Evolutionary conservation across 2,797 vertebrate species (phyloP).

Genomic region (Hozukius guyotensis): DNA sequence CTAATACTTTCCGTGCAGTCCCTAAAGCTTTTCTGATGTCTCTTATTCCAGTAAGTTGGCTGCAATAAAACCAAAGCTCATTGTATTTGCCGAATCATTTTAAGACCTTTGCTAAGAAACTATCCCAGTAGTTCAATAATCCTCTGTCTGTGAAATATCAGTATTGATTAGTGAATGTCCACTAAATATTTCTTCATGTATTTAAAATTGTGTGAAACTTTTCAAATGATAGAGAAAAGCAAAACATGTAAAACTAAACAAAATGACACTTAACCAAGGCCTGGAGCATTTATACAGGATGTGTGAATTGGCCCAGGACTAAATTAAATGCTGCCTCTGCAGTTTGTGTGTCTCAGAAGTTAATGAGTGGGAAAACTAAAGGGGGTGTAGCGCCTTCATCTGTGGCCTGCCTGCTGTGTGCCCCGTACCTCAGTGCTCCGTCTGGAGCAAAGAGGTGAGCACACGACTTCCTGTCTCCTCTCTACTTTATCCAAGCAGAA

Average conservation of each 20-base stretch:
- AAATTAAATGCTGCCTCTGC: conserved; percentile 22
- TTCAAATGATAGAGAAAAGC: not conserved
- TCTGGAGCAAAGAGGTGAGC: conserved; percentile 44
- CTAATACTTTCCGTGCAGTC: not conserved
- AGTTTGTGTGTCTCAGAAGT: conserved; percentile 18
- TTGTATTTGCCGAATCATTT: not conserved
- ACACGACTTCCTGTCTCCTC: conserved; percentile 54
- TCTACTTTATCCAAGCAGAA: conserved; percentile 71
- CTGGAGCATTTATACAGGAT: not conserved
- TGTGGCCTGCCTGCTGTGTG: conserved; percentile 30
- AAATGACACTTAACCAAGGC: not conserved
- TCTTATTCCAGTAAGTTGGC: not conserved
- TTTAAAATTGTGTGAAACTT: not conserved
- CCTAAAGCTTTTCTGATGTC: not conserved
- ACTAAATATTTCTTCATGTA: not conserved
- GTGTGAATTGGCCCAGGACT: not conserved
- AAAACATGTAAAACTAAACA: not conserved
- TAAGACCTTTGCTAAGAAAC: not conserved
- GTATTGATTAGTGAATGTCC: not conserved
- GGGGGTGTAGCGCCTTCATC: conserved; percentile 17
- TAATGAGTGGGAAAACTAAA: conserved; percentile 32
- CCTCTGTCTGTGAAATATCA: not conserved
- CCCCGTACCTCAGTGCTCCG: conserved; percentile 22
- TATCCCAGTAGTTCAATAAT: not conserved
- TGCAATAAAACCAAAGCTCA: conserved; percentile 11